Evolutionary conservation across 2,113 vertebrate genomes (phyloP).

Genomic region (Lophotis ruficrista): DNA sequence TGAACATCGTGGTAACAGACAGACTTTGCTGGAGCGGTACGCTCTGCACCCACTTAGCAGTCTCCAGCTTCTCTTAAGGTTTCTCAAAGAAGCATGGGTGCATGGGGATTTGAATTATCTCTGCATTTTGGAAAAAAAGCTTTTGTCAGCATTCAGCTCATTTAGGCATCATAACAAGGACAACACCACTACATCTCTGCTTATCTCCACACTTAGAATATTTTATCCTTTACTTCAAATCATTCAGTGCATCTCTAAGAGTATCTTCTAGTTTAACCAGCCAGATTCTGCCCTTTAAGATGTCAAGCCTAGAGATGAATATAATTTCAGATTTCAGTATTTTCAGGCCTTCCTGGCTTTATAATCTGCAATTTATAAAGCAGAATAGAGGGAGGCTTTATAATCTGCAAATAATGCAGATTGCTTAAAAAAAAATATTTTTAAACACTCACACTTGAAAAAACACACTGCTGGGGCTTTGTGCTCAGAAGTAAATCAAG

Average conservation of each 20-base stretch:
- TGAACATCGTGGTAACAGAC: rapidly evolving
- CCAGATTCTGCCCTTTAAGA: neutral
- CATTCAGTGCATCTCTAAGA: neutral
- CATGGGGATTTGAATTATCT: neutral
- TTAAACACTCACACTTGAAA: neutral
- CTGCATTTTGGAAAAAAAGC: neutral
- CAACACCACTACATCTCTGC: neutral
- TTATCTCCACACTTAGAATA: neutral
- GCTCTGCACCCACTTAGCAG: neutral
- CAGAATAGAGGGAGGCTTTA: neutral
- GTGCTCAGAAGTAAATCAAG: neutral
- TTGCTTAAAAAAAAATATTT: neutral
- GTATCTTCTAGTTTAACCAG: neutral
- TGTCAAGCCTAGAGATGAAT: neutral
- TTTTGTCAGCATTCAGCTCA: neutral
- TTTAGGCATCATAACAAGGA: neutral
- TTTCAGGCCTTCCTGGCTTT: neutral
- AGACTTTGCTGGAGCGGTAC: neutral
- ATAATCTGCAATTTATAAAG: too few species aligned
- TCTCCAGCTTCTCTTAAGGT: neutral
- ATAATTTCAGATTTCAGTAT: neutral
- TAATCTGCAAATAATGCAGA: neutral
- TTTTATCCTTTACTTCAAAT: neutral
- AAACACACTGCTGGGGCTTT: neutral
- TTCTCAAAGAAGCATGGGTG: neutral